Evolutionary conservation across 2,888 invertebrate species (phyloP).

Genomic region (Drosophila mayaguana): DNA sequence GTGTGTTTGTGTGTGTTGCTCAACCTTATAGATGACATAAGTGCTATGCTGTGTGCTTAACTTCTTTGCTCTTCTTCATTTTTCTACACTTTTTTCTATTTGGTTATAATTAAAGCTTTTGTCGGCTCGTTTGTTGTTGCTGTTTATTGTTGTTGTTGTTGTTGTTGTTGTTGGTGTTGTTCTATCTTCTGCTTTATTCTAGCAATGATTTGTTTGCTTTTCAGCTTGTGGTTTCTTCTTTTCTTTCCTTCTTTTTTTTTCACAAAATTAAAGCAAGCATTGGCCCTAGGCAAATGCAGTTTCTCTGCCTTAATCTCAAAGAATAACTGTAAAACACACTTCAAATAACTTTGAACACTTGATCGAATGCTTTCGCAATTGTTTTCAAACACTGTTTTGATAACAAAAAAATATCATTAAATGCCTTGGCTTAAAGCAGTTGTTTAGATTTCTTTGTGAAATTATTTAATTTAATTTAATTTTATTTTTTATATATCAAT

Average conservation of each 20-base stretch:
- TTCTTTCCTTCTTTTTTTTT: not conserved
- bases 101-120: slow-evolving; percentile 77
- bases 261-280: not conserved
- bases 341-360: not conserved
- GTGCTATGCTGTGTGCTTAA: slow-evolving; percentile 44
- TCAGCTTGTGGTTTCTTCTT: slow-evolving; percentile 11
- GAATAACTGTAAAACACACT: slow-evolving; percentile 4
- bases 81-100: slow-evolving; percentile 52
- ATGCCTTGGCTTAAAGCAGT: not conserved
- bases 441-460: not conserved
- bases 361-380: slow-evolving; percentile 5
- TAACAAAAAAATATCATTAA: not conserved
- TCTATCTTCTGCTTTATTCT: slow-evolving; percentile 13
- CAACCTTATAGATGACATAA: slow-evolving; percentile 52
- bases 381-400: not conserved
- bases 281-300: slow-evolving; percentile 17
- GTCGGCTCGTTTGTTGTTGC: slow-evolving; percentile 57
- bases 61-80: slow-evolving; percentile 19
- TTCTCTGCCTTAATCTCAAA: not conserved
- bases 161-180: slow-evolving; percentile 44
- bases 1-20: slow-evolving; percentile 6
- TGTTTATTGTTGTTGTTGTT: slow-evolving; percentile 42
- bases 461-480: too few species aligned
- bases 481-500: not conserved
- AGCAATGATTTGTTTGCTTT: slow-evolving; percentile 49